A percentile compares a stretch with the other conserved stretches of the same genome.
These are phyloP conservation scores for Cydia splendana DNA, from an alignment of 1,140 invertebrate genomes.

Conservation along the genomic window DNA sequence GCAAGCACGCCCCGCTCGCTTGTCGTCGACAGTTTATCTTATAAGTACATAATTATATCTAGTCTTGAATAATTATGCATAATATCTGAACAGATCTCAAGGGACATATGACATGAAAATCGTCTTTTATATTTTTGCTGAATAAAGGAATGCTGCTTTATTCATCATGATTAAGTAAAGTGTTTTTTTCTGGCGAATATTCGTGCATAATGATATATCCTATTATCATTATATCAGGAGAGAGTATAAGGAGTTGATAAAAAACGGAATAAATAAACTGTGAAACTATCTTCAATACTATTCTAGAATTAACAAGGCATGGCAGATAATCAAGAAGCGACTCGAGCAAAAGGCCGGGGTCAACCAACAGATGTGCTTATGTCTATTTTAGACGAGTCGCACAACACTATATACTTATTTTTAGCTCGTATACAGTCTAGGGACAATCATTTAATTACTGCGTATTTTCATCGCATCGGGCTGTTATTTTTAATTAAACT, in stretches of 20 bases:
- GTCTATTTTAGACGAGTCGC: conserved; percentile 17
- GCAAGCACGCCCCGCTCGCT: not conserved
- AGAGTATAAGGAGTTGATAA: not conserved
- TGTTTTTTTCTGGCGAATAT: not conserved
- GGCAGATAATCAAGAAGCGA: conserved; percentile 29
- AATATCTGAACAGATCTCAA: not conserved
- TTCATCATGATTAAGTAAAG: not conserved
- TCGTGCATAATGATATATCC: not conserved
- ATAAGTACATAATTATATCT: not conserved
- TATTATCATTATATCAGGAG: not conserved
- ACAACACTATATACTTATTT: conserved; percentile 15
- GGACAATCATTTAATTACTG: conserved; percentile 13
- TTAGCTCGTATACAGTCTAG: conserved; percentile 7
- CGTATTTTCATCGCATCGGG: not conserved
- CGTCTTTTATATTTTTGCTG: not conserved
- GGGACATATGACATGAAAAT: not conserved
- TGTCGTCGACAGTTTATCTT: not conserved
- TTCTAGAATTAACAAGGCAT: conserved; percentile 3
- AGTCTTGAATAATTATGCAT: not conserved
- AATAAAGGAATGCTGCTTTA: not conserved
- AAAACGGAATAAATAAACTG: not conserved
- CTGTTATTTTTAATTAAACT: not conserved
- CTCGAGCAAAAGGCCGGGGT: conserved; percentile 22
- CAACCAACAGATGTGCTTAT: conserved; percentile 19
- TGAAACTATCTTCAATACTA: not conserved